These are phyloP conservation scores for Drosophila melanica DNA, from an alignment of 1,140 invertebrate genomes.

Conservation along the genomic window DNA sequence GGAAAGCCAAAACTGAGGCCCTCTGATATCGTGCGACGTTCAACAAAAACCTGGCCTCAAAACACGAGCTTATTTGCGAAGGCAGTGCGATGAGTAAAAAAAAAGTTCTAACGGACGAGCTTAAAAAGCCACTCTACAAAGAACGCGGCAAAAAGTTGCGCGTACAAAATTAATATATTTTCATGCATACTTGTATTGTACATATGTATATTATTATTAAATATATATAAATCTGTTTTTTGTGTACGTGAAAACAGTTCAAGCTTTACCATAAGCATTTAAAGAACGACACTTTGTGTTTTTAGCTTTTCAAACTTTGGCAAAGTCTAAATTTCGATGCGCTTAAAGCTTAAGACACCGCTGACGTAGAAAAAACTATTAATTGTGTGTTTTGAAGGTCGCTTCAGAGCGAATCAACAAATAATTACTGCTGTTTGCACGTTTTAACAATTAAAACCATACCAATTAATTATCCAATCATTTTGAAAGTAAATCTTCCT, in stretches of 20 bases:
- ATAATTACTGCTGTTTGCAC: not conserved
- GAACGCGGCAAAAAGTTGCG: not conserved
- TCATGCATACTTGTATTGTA: not conserved
- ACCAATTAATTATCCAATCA: not conserved
- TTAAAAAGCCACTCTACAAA: constrained; percentile 28
- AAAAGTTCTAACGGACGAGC: constrained; percentile 39
- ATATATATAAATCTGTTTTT: not conserved
- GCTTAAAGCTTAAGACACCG: constrained; percentile 69
- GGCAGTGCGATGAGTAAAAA: not conserved
- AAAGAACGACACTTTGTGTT: constrained; percentile 7
- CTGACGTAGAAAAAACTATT: constrained; percentile 10
- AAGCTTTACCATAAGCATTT: constrained; percentile 39
- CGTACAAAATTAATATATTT: constrained; percentile 1
- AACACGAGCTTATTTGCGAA: constrained; percentile 35
- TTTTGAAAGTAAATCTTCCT: not conserved
- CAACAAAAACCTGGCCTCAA: constrained; percentile 20
- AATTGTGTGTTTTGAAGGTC: not conserved
- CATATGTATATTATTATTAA: not conserved
- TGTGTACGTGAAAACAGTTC: constrained; percentile 34
- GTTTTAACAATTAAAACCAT: not conserved
- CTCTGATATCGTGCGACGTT: constrained; percentile 7
- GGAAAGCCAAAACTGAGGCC: constrained; percentile 46
- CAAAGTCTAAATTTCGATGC: constrained; percentile 58
- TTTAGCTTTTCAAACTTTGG: constrained; percentile 61
- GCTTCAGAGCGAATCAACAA: not conserved